phyloP scores from a whole-genome alignment of 2,888 invertebrate genomes.

The Apoderus coryli region DNA sequence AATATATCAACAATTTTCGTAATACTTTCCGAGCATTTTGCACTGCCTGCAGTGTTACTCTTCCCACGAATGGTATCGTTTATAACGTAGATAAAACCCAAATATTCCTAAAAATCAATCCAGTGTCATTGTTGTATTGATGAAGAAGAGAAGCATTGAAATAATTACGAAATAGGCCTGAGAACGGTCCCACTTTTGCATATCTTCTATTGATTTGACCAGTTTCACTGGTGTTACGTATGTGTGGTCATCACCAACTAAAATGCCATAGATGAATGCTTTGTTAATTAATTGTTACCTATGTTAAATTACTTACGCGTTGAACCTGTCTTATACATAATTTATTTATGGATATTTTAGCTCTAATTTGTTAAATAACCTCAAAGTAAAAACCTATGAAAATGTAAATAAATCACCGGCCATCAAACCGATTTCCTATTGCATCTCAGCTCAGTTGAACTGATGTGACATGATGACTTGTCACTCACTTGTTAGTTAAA shows the following conservation, averaged over 20 bases:
- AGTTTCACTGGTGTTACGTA: slow-evolving; percentile 50
- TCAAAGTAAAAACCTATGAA: no score
- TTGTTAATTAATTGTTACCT: no score
- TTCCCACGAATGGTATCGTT: slow-evolving; percentile 77
- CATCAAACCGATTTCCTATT: no score
- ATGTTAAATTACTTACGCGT: no score
- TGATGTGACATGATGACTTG: no score
- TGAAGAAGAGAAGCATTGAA: slow-evolving; percentile 8
- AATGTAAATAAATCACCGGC: no score
- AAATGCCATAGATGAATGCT: no score
- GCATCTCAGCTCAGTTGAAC: no score
- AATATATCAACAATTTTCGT: slow-evolving; percentile 50
- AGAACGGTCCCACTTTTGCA: slow-evolving; percentile 70
- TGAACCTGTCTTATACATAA: no score
- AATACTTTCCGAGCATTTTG: slow-evolving; percentile 45
- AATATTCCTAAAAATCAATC: slow-evolving; percentile 47
- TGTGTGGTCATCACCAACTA: slow-evolving; percentile 41
- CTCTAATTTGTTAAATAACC: no score
- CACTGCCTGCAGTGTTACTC: slow-evolving; percentile 38
- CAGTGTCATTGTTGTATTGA: slow-evolving; percentile 5
- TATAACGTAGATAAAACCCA: slow-evolving; percentile 76
- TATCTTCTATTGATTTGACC: slow-evolving; percentile 51
- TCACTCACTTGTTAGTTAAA: no score
- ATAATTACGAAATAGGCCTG: slow-evolving; percentile 62
- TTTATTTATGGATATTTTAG: no score